phyloP scores from a whole-genome alignment of 2,797 vertebrate genomes.

The Iguana delicatissima region DNA sequence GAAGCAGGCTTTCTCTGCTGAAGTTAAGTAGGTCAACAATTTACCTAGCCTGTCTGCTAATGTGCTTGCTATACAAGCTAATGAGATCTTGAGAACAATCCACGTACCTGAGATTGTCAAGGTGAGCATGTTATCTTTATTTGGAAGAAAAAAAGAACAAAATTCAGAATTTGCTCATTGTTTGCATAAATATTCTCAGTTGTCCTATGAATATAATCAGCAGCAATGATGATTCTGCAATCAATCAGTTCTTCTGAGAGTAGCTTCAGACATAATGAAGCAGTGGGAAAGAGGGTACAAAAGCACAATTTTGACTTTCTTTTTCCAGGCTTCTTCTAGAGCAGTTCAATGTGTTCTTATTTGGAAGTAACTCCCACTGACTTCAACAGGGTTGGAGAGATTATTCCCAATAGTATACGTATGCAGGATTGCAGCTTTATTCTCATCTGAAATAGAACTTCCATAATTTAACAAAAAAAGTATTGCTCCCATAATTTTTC shows the following conservation, averaged over 20 bases:
- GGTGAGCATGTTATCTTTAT: conserved; percentile 72
- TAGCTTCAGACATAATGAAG: background rate
- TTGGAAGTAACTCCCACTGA: background rate
- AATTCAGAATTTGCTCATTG: conserved; percentile 50
- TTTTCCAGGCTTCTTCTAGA: background rate
- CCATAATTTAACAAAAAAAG: too few species aligned
- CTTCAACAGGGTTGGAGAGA: background rate
- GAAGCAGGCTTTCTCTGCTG: conserved; percentile 65
- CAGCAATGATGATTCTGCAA: conserved; percentile 61
- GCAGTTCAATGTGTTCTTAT: background rate
- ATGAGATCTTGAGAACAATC: conserved; percentile 78
- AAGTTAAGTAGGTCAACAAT: conserved; percentile 77
- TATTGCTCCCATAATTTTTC: too few species aligned
- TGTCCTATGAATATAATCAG: conserved; percentile 57
- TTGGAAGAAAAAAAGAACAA: conserved; percentile 63
- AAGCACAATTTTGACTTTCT: background rate
- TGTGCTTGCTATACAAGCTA: conserved; percentile 66
- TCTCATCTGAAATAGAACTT: background rate
- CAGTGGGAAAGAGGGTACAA: background rate
- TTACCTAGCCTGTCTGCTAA: conserved; percentile 68
- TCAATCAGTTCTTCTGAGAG: background rate
- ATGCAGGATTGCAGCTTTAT: background rate
- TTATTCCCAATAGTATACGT: background rate
- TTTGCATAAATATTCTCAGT: conserved; percentile 39
- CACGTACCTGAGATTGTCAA: conserved; percentile 76